Conservation (phyloP, 2,888 invertebrate genomes). For the Dusona sp. region DNA sequence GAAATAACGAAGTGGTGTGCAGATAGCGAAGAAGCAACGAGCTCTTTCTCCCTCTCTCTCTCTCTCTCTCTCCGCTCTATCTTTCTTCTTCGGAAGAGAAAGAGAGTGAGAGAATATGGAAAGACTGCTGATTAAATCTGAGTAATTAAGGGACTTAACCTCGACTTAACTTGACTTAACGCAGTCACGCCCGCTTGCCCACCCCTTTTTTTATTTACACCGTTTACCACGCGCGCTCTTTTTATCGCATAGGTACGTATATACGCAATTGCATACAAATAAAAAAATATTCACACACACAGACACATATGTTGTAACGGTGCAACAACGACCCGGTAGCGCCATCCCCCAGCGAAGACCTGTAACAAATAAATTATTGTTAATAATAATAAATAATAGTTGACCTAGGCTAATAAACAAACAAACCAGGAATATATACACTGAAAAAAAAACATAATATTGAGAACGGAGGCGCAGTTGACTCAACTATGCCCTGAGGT, state of each 20-base stretch:
- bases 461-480: too few relatives aligned
- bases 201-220: constrained; percentile 80
- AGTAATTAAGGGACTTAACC: constrained; percentile 84
- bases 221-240: constrained; percentile 76
- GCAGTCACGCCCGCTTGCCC: constrained; percentile 84
- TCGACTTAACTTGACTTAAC: constrained; percentile 84
- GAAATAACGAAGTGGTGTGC: constrained; percentile 56
- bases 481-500: too few relatives aligned
- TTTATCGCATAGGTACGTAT: constrained; percentile 30
- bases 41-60: constrained; percentile 13
- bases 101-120: constrained; percentile 36
- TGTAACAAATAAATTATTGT: too few relatives aligned
- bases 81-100: not conserved
- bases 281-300: not conserved
- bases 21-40: constrained; percentile 62
- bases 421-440: too few relatives aligned
- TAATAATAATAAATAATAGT: too few relatives aligned
- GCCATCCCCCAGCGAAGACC: too few relatives aligned
- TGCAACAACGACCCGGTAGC: too few relatives aligned
- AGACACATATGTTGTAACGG: not conserved
- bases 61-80: not conserved
- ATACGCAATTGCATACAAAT: not conserved
- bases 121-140: constrained; percentile 82
- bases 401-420: too few relatives aligned
- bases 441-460: too few relatives aligned